Evolutionary conservation across 53 echinoderm and acorn worm species (phyloP), one percentile per base, ranked within the genome.

Genomic region (Holothuria leucospilota): DNA sequence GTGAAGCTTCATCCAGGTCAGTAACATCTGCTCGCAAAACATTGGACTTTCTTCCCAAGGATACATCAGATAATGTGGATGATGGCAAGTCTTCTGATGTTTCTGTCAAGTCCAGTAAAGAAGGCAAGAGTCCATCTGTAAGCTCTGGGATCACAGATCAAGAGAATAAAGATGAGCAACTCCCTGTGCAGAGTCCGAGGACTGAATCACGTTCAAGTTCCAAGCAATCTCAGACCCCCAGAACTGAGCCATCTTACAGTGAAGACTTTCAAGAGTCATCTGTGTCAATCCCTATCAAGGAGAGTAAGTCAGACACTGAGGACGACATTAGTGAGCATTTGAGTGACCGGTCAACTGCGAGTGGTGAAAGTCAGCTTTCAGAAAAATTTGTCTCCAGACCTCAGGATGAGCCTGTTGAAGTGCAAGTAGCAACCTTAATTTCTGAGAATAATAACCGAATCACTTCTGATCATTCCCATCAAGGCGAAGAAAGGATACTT

Each of bases 321-420:
- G 98, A 97, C 24, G 98, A 97, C 72, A 95, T 97, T 86, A 97
- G 98, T 68, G 98, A 97, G 84, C 93, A 97, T 62, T 65, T 96
- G 59, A 94, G 94, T 20, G 96, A 90, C 46, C 75, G 71, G 53
- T 94, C 91, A 24, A 63, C 93, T 13, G 89, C 91, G 21, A 89
- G 93, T 29, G 91, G 87, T 13, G 84, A 84, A 15, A 91, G 91
- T 65, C 86, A 81, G 59, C 23, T 42, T 6, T 89, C 88, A 14
- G 92, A 69, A 20, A 85, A 86, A 63, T 64, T 91, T 34, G 87
- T 91, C 28, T 81, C 67, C 39, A 85, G 65, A 69, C 67, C 46
- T 9, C 62, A 28, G 9, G 86, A 86, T 74, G 18, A 39, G n/a
- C 15, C 80, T 12, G 80, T 62, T 60, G 24, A 80, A 8, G 30